These are phyloP conservation scores for Abramis brama DNA, from an alignment of 2,113 vertebrate species.

Conservation along the genomic window DNA sequence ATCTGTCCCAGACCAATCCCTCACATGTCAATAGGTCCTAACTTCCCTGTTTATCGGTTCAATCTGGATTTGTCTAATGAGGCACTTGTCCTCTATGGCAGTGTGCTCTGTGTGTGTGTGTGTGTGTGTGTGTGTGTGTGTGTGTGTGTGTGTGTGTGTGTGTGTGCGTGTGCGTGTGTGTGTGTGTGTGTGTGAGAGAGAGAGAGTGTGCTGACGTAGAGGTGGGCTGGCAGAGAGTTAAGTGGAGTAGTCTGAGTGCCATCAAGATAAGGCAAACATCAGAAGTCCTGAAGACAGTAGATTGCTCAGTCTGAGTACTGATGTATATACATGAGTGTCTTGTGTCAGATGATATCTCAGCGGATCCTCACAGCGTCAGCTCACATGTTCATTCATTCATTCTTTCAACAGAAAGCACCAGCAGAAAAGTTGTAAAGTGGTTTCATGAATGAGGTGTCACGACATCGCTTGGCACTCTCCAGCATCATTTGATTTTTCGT, in stretches of 20 bases:
- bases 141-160: conserved; percentile 62
- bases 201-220: conserved; percentile 69
- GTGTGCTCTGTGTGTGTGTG: conserved; percentile 70
- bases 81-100: conserved; percentile 58
- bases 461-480: conserved; percentile 22
- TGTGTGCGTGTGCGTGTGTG: conserved; percentile 66
- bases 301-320: conserved; percentile 64
- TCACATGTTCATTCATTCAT: conserved; percentile 36
- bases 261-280: conserved; percentile 68
- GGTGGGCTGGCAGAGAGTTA: conserved; percentile 76
- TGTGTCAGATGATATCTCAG: conserved; percentile 34
- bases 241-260: conserved; percentile 73
- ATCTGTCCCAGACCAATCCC: background rate
- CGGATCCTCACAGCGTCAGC: background rate
- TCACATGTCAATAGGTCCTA: conserved; percentile 2
- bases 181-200: conserved; percentile 60
- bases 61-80: conserved; percentile 15
- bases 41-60: conserved; percentile 16
- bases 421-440: conserved; percentile 41
- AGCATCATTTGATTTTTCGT: conserved; percentile 32
- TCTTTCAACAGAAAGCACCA: conserved; percentile 30
- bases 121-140: conserved; percentile 59
- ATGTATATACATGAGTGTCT: conserved; percentile 50
- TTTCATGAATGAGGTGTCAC: conserved; percentile 68
- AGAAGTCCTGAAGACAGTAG: conserved; percentile 65